phyloP scores from a whole-genome alignment of 2,113 vertebrate genomes.

The Saimiri boliviensis region DNA sequence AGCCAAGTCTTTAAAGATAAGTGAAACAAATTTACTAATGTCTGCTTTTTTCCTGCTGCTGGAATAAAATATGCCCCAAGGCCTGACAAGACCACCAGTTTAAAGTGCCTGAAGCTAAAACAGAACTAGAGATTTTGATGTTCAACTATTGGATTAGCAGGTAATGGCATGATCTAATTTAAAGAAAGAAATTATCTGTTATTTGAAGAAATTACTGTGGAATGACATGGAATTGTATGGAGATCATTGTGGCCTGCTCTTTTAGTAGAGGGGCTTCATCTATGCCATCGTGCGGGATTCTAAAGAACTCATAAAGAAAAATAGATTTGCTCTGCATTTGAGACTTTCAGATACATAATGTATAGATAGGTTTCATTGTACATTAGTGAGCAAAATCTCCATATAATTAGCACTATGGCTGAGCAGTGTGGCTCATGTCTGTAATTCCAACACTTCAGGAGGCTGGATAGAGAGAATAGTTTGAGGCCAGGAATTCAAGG shows the following conservation, averaged over 20 bases:
- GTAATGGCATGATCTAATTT: constrained; percentile 41
- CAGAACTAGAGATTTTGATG: constrained; percentile 28
- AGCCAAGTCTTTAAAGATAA: neutral
- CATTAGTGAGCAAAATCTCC: neutral
- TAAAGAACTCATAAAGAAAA: neutral
- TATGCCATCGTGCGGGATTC: neutral
- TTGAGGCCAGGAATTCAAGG: too few relatives aligned
- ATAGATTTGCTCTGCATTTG: neutral
- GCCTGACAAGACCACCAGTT: neutral
- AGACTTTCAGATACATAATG: neutral
- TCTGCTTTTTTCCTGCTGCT: neutral
- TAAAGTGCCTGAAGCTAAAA: neutral
- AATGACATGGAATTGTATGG: constrained; percentile 43
- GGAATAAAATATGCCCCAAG: neutral
- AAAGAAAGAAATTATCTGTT: constrained; percentile 40
- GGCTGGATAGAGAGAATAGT: too few relatives aligned
- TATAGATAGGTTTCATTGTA: neutral
- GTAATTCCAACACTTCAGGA: too few relatives aligned
- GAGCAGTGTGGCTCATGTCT: too few relatives aligned
- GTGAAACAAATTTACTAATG: neutral
- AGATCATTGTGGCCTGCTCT: neutral
- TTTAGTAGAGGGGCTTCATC: neutral
- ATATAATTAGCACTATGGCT: neutral
- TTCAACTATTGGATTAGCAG: neutral
- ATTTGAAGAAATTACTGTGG: constrained; percentile 37